Evolutionary conservation across 1,140 invertebrate genomes (phyloP).

Genomic region (Dolichoris vasculosae): DNA sequence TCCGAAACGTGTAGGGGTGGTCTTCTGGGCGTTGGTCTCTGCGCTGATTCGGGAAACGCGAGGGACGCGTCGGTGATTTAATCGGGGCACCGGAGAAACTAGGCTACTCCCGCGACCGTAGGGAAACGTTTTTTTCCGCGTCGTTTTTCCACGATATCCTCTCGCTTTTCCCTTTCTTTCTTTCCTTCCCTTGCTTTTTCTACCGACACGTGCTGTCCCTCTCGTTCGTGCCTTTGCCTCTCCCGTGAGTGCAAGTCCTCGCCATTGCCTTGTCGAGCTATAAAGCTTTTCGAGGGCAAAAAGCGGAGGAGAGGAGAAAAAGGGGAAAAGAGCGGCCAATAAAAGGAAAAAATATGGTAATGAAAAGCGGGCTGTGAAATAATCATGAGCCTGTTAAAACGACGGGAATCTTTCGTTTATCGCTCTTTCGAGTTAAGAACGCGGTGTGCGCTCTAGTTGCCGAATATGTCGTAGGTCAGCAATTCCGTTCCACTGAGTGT

Average conservation of each 20-base stretch:
- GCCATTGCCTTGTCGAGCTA: not conserved
- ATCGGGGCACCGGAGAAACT: conserved; percentile 31
- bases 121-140: conserved; percentile 20
- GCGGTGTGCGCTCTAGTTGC: conserved; percentile 26
- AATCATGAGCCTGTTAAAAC: conserved; percentile 47
- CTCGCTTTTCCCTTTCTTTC: too few relatives aligned
- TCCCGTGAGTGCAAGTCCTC: not conserved
- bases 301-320: not conserved
- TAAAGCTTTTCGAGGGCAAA: conserved; percentile 32
- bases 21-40: not conserved
- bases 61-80: conserved; percentile 29
- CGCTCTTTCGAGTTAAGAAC: conserved; percentile 8
- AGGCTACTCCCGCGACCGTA: not conserved
- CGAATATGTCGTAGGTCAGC: conserved; percentile 51
- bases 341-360: conserved; percentile 36
- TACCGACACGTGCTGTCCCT: not conserved
- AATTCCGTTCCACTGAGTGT: conserved; percentile 47
- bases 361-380: conserved; percentile 46
- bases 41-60: not conserved
- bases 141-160: not conserved
- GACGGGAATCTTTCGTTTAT: conserved; percentile 43
- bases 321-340: conserved; percentile 2
- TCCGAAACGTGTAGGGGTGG: not conserved
- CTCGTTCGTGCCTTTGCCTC: not conserved
- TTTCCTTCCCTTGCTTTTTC: not conserved